A percentile compares a stretch with the other conserved stretches of the same genome.
phyloP scores from a whole-genome alignment of 2,113 vertebrate genomes.

The Chamaea fasciata region DNA sequence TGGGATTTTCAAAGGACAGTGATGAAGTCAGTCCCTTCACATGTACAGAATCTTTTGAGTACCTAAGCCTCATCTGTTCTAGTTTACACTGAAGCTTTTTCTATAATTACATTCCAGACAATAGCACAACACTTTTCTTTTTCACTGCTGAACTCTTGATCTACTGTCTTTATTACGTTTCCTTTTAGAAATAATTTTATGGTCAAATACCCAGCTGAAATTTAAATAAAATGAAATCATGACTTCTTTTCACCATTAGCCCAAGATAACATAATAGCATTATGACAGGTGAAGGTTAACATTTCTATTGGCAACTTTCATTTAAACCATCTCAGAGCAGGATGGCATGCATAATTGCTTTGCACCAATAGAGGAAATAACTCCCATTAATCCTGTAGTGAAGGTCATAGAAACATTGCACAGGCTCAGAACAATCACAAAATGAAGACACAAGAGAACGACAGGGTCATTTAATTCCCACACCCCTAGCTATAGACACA shows the following conservation, averaged over 20 bases:
- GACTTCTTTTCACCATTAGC: conserved; percentile 41
- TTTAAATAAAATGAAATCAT: conserved; percentile 58
- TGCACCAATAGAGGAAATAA: conserved; percentile 34
- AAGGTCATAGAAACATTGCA: conserved; percentile 25
- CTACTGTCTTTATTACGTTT: background rate
- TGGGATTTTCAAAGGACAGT: background rate
- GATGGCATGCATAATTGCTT: conserved; percentile 48
- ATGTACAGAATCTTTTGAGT: background rate
- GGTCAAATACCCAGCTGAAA: conserved; percentile 51
- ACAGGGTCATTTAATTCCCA: conserved; percentile 10
- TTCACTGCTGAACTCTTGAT: conserved; percentile 44
- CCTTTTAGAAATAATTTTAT: conserved; percentile 55
- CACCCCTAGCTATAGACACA: background rate
- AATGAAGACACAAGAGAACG: background rate
- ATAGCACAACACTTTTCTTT: conserved; percentile 23
- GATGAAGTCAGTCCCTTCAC: background rate
- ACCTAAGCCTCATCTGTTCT: background rate
- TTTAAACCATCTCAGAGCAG: conserved; percentile 51
- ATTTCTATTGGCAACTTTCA: conserved; percentile 50
- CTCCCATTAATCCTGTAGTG: conserved; percentile 46
- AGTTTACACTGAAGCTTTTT: background rate
- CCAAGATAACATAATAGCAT: conserved; percentile 43
- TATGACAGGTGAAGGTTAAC: conserved; percentile 56
- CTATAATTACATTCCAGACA: conserved; percentile 22
- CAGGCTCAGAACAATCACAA: background rate